phyloP scores from a whole-genome alignment of 2,797 vertebrate genomes.

The Xyrichtys novacula region DNA sequence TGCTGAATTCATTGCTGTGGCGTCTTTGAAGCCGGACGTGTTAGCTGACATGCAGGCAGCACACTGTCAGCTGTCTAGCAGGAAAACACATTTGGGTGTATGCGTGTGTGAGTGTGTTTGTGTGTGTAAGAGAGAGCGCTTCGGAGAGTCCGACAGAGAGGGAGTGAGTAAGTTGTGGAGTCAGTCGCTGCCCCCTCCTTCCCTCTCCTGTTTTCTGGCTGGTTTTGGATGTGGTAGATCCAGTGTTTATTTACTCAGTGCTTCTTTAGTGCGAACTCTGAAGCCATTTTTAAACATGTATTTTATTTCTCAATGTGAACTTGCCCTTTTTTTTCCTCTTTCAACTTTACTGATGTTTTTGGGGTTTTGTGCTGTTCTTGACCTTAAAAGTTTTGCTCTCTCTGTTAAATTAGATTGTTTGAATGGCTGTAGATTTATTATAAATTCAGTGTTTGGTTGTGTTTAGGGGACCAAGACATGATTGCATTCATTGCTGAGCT shows the following conservation, averaged over 20 bases:
- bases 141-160: slow-evolving; percentile 8
- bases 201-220: slow-evolving; percentile 45
- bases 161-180: slow-evolving; percentile 16
- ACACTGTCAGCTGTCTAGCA: slow-evolving; percentile 35
- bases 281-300: slow-evolving; percentile 39
- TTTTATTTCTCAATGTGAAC: slow-evolving; percentile 28
- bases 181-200: slow-evolving; percentile 4
- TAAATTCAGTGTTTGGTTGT: neutral
- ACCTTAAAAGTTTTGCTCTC: slow-evolving; percentile 1
- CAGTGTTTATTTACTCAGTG: slow-evolving; percentile 44
- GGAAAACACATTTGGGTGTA: slow-evolving; percentile 33
- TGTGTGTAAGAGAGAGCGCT: neutral
- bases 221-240: slow-evolving; percentile 47
- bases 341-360: slow-evolving; percentile 5
- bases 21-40: slow-evolving; percentile 17
- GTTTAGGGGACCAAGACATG: neutral
- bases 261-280: slow-evolving; percentile 38
- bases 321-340: neutral
- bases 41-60: slow-evolving; percentile 37
- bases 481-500: neutral
- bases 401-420: neutral
- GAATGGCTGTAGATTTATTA: neutral
- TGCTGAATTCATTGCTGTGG: neutral
- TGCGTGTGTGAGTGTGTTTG: slow-evolving; percentile 27
- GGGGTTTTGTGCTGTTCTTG: slow-evolving; percentile 1